These are phyloP conservation scores for Ferdinandea cuprea DNA, from an alignment of 2,888 invertebrate species.

Conservation along the genomic window DNA sequence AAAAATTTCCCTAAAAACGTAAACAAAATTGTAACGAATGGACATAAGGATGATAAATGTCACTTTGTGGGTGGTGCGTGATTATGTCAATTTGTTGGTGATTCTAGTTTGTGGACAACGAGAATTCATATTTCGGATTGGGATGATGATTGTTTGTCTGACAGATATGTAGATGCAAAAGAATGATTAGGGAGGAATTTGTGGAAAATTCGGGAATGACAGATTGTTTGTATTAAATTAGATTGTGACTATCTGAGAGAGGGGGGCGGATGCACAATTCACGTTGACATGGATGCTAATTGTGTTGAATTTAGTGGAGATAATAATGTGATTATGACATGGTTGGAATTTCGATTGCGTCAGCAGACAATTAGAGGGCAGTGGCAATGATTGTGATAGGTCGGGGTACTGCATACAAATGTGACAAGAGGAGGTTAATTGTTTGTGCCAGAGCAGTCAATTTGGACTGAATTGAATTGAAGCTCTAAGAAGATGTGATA, in stretches of 20 bases:
- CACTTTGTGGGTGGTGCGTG: slow-evolving; percentile 37
- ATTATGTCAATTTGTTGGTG: slow-evolving; percentile 60
- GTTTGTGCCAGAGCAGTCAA: no score
- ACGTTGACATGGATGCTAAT: slow-evolving; percentile 49
- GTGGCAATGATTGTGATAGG: background rate
- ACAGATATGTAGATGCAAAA: slow-evolving; percentile 36
- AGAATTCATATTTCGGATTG: slow-evolving; percentile 57
- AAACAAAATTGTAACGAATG: slow-evolving; percentile 65
- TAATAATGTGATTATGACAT: slow-evolving; percentile 8
- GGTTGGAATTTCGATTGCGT: background rate
- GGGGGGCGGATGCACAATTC: background rate
- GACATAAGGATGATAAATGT: slow-evolving; percentile 64
- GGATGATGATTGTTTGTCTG: slow-evolving; percentile 41
- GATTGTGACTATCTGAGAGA: slow-evolving; percentile 6
- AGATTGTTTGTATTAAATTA: slow-evolving; percentile 30
- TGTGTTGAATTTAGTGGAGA: slow-evolving; percentile 26
- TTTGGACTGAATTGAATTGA: no score
- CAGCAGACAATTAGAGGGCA: background rate
- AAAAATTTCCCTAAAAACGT: slow-evolving; percentile 56
- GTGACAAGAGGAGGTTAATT: no score
- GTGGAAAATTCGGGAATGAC: slow-evolving; percentile 5
- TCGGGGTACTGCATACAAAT: no score
- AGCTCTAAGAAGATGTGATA: no score
- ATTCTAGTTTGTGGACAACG: slow-evolving; percentile 11
- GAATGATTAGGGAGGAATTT: slow-evolving; percentile 16